Conservation (phyloP, 2,797 vertebrate genomes). For the Sarcophilus harrisii region DNA sequence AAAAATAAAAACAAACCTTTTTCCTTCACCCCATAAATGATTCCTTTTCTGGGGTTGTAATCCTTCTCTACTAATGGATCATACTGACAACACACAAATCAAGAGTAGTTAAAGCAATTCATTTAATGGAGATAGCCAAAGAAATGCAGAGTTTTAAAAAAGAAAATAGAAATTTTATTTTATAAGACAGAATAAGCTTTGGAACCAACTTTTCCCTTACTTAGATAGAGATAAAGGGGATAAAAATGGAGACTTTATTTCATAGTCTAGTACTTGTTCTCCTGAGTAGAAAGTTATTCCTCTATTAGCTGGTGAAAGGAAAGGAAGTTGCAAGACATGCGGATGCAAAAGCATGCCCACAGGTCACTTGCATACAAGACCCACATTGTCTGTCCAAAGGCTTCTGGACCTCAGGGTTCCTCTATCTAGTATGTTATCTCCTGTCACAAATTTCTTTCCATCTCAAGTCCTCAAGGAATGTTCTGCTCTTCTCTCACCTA, state of each 20-base stretch:
- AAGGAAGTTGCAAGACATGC: neutral
- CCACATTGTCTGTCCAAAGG: neutral
- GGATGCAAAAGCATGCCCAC: neutral
- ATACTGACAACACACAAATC: neutral
- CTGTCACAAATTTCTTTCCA: neutral
- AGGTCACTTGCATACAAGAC: neutral
- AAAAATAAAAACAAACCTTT: neutral
- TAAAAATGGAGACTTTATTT: neutral
- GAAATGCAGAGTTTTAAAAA: neutral
- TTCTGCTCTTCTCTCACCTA: neutral
- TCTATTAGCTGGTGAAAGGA: neutral
- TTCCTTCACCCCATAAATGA: neutral
- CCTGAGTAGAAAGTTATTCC: neutral
- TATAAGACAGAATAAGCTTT: neutral
- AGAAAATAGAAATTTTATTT: neutral
- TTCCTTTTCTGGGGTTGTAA: neutral
- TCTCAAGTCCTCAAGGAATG: neutral
- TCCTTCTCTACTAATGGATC: neutral
- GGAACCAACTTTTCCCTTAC: neutral
- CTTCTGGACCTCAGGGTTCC: neutral
- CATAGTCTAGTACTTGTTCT: neutral
- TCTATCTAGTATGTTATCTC: neutral
- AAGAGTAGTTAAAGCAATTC: neutral
- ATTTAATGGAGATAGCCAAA: neutral
- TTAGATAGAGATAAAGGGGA: neutral